Conservation (phyloP, 1,140 invertebrate species). For the Achatina immaculata region DNA sequence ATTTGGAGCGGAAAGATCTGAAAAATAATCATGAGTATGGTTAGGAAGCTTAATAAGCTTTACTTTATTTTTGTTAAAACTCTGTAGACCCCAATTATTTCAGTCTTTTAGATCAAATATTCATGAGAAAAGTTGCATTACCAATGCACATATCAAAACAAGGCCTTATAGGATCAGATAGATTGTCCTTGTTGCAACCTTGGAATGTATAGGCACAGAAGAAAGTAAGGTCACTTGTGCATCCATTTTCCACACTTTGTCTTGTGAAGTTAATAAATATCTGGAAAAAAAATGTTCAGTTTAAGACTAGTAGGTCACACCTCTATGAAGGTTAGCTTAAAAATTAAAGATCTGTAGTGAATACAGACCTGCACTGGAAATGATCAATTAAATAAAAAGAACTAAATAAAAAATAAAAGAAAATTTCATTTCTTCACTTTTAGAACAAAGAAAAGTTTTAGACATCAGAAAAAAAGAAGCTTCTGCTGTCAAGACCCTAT, state of each 20-base stretch:
- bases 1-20: neutral
- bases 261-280: slow-evolving; percentile 12
- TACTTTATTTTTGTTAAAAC: neutral
- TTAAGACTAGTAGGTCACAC: neutral
- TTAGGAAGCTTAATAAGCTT: neutral
- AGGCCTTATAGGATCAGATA: neutral
- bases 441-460: neutral
- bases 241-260: slow-evolving; percentile 28
- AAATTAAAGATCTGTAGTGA: neutral
- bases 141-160: slow-evolving; percentile 32
- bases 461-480: neutral
- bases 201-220: slow-evolving; percentile 38
- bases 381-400: neutral
- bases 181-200: neutral
- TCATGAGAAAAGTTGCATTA: neutral
- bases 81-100: neutral
- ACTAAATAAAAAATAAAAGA: neutral
- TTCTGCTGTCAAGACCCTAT: too few species aligned
- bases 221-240: slow-evolving; percentile 35
- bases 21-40: neutral
- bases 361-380: neutral
- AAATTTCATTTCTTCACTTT: neutral
- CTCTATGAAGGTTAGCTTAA: neutral
- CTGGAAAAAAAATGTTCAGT: neutral
- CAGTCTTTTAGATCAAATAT: neutral